phyloP scores from a whole-genome alignment of 2,888 invertebrate genomes.

The Napeogenes inachia region DNA sequence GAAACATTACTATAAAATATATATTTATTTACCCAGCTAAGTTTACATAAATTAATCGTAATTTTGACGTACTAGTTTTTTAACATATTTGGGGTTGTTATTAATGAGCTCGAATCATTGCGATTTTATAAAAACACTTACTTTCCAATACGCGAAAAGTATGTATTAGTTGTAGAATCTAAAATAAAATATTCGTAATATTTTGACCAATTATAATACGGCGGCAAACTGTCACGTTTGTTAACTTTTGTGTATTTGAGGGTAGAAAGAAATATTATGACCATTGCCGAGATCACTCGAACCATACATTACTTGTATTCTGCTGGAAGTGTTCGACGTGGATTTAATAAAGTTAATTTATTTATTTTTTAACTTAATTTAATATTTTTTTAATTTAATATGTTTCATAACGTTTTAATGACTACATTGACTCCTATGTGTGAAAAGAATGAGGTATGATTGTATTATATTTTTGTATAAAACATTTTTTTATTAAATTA shows the following conservation, averaged over 20 bases:
- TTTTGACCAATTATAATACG: not conserved
- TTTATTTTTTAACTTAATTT: not conserved
- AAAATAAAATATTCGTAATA: not conserved
- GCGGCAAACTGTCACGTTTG: not conserved
- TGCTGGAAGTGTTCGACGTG: conserved; percentile 20
- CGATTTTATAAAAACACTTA: no score
- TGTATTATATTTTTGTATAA: conserved; percentile 5
- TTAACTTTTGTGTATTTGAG: conserved; percentile 1
- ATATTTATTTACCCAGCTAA: no score
- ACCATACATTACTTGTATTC: conserved; percentile 7
- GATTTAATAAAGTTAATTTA: conserved; percentile 11
- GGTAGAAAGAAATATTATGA: conserved; percentile 12
- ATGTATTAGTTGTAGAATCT: no score
- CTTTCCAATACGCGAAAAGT: no score
- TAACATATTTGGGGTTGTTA: no score
- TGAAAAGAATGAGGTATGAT: conserved; percentile 48
- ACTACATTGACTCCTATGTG: conserved; percentile 45
- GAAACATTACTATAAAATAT: no score
- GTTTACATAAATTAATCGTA: no score
- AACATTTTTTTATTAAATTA: conserved; percentile 7
- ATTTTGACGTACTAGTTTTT: no score
- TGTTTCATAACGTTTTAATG: conserved; percentile 51
- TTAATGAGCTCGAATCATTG: no score
- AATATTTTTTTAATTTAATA: conserved; percentile 30
- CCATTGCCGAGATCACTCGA: not conserved